Evolutionary conservation across 1,140 invertebrate genomes (phyloP), one percentile per base, ranked within the genome.

Genomic region (Formica exsecta): DNA sequence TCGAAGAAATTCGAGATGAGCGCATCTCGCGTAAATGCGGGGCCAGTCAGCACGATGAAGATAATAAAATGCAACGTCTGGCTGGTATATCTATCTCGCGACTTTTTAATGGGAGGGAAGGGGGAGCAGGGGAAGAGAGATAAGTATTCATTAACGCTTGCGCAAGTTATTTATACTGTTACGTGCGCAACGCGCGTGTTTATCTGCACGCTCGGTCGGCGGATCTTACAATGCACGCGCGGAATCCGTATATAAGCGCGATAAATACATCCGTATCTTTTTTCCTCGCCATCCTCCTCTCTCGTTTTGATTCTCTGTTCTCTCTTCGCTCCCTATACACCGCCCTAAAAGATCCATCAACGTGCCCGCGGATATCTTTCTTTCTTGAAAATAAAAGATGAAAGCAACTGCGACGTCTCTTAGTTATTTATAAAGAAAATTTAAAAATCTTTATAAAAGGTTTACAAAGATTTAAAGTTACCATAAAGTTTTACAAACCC

Each of bases 61-160:
- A 88, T 91, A 85, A 90, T 84, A 88, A 83, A 83, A 81, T 68
- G 86, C 29, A 85, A 19, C 66, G 84, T 73, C 75, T 85, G 62
- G 73, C 74, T 61, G 68, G 74, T 54, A 48, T 54, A 66, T 81
- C 75, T 65, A 76, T 89, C 71, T 87, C 86, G 88, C 90, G 89
- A 88, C 76, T 92, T 89, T 87, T 89, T 90, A 87, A 65, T 9
- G 41, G 41, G 13, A 19, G 32, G 6, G 91, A 90, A 19, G 61
- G 79, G 41, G 16, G 25, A n/a, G 74, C 38, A 36, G 48, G 75
- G 36, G 16, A 19, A 92, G 32, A 36, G 22, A 92, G 92, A 93
- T 93, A 93, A 94, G 91, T 90, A 92, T 93, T 93, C 92, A 92
- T 94, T 93, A 94, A 92, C 90, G 90, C 92, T 94, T 94, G 92